Conservation (phyloP, 2,113 vertebrate species). For the Solenodon paradoxus region DNA sequence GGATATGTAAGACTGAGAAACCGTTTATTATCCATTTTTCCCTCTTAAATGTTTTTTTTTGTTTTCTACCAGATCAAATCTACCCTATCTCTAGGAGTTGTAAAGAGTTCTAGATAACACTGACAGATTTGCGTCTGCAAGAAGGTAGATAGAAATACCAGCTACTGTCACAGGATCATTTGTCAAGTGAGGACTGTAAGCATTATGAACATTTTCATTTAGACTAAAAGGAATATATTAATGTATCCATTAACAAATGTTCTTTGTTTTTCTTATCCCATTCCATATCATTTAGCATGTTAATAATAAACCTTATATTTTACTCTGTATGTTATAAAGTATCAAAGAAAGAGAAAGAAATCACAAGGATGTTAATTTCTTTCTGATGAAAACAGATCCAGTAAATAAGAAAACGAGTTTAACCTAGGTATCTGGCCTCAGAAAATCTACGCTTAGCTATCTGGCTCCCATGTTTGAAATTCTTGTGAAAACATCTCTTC, state of each 20-base stretch:
- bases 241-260: neutral
- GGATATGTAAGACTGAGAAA: neutral
- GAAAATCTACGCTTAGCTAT: neutral
- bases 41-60: neutral
- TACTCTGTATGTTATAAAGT: neutral
- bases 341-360: neutral
- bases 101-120: neutral
- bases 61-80: neutral
- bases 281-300: neutral
- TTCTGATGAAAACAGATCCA: neutral
- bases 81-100: neutral
- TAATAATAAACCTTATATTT: neutral
- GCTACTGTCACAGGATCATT: neutral
- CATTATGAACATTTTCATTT: neutral
- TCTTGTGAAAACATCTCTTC: neutral
- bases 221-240: neutral
- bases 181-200: neutral
- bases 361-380: neutral
- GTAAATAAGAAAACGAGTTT: neutral
- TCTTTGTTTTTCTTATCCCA: neutral
- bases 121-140: neutral
- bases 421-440: neutral
- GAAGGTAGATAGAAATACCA: neutral
- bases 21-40: neutral
- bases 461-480: neutral